Evolutionary conservation across 2,797 vertebrate species (phyloP).

Genomic region (Morus bassanus): DNA sequence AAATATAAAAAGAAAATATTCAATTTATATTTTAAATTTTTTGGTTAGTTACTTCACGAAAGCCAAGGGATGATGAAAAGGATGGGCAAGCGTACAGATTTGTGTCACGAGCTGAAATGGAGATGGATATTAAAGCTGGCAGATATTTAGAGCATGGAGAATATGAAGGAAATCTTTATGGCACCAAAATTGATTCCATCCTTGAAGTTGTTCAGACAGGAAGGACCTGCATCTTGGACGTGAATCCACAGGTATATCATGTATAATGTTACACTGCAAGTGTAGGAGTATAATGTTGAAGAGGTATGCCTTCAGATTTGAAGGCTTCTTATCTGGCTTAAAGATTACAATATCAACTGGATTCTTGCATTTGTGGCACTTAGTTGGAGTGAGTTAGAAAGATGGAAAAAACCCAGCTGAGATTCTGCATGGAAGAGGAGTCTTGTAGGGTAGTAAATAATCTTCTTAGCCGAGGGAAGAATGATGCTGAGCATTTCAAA

Average conservation of each 20-base stretch:
- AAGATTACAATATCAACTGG: background rate
- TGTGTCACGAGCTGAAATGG: slow-evolving; percentile 89
- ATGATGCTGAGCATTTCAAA: background rate
- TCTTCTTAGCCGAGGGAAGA: background rate
- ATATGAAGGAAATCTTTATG: slow-evolving; percentile 97
- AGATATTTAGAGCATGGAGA: slow-evolving; percentile 96
- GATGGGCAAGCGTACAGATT: slow-evolving; percentile 95
- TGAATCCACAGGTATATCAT: slow-evolving; percentile 91
- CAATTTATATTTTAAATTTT: background rate
- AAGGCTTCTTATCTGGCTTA: background rate
- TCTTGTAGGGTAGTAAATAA: background rate
- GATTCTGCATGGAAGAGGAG: background rate
- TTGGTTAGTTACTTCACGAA: slow-evolving; percentile 90
- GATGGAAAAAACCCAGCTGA: background rate
- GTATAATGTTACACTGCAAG: background rate
- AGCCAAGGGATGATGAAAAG: slow-evolving; percentile 91
- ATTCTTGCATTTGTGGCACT: background rate
- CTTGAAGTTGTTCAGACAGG: slow-evolving; percentile 90
- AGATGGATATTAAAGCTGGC: slow-evolving; percentile 90
- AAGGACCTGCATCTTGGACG: slow-evolving; percentile 94
- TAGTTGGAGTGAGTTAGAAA: background rate
- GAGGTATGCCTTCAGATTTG: background rate
- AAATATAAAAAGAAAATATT: background rate
- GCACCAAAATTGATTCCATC: slow-evolving; percentile 98
- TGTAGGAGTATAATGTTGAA: background rate